phyloP scores from a whole-genome alignment of 2,888 invertebrate species.

The Ditylenchus weischeri region DNA sequence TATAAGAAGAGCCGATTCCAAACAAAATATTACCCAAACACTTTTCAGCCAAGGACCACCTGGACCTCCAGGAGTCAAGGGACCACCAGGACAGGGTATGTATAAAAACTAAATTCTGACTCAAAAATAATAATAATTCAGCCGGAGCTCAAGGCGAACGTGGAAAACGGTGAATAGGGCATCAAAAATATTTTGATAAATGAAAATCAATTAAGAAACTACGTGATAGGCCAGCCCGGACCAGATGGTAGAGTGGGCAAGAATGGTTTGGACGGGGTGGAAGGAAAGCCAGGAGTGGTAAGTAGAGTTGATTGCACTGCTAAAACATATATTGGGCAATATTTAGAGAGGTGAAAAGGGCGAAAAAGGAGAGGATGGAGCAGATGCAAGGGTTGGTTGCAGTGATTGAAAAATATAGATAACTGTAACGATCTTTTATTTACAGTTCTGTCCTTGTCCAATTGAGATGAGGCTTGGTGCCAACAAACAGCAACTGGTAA shows the following conservation, averaged over 20 bases:
- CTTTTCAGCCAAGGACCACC: slow-evolving; percentile 18
- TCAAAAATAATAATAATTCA: no score
- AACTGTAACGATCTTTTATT: neutral
- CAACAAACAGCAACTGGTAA: slow-evolving; percentile 14
- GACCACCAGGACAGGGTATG: slow-evolving; percentile 19
- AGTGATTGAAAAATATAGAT: neutral
- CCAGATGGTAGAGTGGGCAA: slow-evolving; percentile 44
- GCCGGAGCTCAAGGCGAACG: slow-evolving; percentile 42
- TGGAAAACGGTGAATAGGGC: slow-evolving; percentile 29
- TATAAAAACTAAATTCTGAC: no score
- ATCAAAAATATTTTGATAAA: neutral
- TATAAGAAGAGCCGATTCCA: no score
- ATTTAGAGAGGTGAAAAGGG: slow-evolving; percentile 33
- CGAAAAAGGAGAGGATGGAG: slow-evolving; percentile 47
- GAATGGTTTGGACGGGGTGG: slow-evolving; percentile 51
- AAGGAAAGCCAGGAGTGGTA: slow-evolving; percentile 48
- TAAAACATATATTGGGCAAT: neutral
- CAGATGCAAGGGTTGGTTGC: slow-evolving; percentile 50
- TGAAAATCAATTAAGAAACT: slow-evolving; percentile 32
- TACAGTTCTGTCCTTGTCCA: slow-evolving; percentile 54
- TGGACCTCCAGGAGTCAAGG: slow-evolving; percentile 27
- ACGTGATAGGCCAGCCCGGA: slow-evolving; percentile 55
- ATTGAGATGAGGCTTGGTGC: slow-evolving; percentile 41
- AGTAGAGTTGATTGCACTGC: neutral
- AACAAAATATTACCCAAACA: no score